These are phyloP conservation scores for Drosophila micromelanica DNA, from an alignment of 1,140 invertebrate species.

Conservation along the genomic window DNA sequence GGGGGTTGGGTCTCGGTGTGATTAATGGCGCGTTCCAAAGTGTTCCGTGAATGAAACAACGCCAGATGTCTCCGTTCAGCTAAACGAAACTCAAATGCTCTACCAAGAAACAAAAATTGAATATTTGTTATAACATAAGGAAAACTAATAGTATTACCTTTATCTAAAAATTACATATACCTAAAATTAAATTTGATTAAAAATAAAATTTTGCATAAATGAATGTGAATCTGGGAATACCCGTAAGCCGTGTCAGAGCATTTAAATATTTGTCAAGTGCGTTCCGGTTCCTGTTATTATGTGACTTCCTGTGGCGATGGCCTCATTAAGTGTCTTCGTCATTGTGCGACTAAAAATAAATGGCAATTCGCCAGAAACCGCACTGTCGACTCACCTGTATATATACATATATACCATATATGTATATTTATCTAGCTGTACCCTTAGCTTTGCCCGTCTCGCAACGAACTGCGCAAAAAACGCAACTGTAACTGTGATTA, in stretches of 20 bases:
- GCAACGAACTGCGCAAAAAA: conserved; percentile 26
- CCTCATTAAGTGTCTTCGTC: conserved; percentile 39
- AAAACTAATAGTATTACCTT: too few relatives aligned
- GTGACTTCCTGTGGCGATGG: conserved; percentile 39
- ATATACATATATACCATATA: not conserved
- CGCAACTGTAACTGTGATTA: conserved; percentile 65
- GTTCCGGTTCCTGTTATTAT: conserved; percentile 31
- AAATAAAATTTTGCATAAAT: too few relatives aligned
- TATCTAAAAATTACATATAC: too few relatives aligned
- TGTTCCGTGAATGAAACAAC: conserved; percentile 18
- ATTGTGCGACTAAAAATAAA: conserved; percentile 40
- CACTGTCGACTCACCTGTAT: conserved; percentile 17
- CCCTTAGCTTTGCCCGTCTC: not conserved
- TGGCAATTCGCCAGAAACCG: conserved; percentile 18
- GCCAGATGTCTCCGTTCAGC: not conserved
- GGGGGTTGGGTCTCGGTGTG: conserved; percentile 20
- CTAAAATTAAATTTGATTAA: too few relatives aligned
- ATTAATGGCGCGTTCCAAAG: conserved; percentile 61
- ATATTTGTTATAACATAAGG: too few relatives aligned
- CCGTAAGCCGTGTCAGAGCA: not conserved
- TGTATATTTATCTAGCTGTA: not conserved
- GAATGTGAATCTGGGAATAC: not conserved
- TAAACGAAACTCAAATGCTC: conserved; percentile 9
- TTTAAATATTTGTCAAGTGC: conserved; percentile 46
- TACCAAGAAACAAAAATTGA: not conserved